These are phyloP conservation scores for Chaenocephalus aceratus DNA, from an alignment of 2,113 vertebrate species.

Conservation along the genomic window DNA sequence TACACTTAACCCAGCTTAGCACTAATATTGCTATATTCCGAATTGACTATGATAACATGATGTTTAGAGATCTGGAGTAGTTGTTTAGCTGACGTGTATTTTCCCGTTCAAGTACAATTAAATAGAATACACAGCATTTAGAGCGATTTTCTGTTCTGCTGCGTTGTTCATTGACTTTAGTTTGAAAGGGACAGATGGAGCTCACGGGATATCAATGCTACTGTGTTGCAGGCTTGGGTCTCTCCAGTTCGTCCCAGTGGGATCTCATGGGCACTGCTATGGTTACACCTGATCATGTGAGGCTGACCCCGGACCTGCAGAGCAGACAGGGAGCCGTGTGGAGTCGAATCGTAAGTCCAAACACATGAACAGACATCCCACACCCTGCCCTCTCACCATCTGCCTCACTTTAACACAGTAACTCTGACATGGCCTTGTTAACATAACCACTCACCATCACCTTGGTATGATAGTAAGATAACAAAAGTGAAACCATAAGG, in stretches of 20 bases:
- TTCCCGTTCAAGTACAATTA: rapidly evolving
- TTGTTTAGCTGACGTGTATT: neutral
- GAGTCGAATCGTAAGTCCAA: constrained; percentile 91
- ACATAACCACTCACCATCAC: neutral
- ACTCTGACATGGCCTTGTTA: neutral
- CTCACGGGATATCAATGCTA: too few relatives aligned
- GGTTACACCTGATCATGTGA: constrained; percentile 91
- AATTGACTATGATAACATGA: neutral
- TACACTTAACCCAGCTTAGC: too few relatives aligned
- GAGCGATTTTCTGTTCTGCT: neutral
- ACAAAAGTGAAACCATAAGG: neutral
- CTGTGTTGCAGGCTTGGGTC: constrained; percentile 87
- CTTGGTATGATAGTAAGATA: neutral
- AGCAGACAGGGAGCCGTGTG: constrained; percentile 95
- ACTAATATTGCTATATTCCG: too few relatives aligned
- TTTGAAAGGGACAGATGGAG: too few relatives aligned
- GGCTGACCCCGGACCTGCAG: constrained; percentile 93
- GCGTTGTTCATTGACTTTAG: neutral
- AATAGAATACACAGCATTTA: neutral
- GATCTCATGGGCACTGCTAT: constrained; percentile 92
- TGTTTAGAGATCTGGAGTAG: neutral
- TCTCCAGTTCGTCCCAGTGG: constrained; percentile 91
- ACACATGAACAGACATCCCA: neutral
- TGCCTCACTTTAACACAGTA: neutral
- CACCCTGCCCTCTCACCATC: constrained; percentile 1